Evolutionary conservation across 2,113 vertebrate genomes (phyloP).

Genomic region (Syrmaticus mikado): DNA sequence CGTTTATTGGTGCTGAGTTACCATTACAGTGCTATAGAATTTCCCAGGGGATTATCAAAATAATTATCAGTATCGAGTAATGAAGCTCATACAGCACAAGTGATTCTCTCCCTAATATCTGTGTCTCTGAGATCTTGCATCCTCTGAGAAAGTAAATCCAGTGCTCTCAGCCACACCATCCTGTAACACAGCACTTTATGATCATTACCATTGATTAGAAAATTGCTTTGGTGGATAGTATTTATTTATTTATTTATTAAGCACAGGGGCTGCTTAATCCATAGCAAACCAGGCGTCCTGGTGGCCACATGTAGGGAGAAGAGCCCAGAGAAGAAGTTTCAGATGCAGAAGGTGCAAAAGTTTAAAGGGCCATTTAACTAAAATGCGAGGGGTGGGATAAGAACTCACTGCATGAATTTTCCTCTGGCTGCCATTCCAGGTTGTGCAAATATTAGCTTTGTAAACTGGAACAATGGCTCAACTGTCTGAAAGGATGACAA

Average conservation of each 20-base stretch:
- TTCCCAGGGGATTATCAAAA: constrained; percentile 14
- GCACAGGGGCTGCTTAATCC: not conserved
- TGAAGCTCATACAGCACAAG: not conserved
- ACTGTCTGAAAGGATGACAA: constrained; percentile 55
- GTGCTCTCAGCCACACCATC: not conserved
- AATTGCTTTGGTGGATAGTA: not conserved
- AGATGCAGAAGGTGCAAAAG: not conserved
- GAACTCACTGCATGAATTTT: not conserved
- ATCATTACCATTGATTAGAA: not conserved
- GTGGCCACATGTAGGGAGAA: not conserved
- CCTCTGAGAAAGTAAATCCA: not conserved
- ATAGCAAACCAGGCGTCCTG: not conserved
- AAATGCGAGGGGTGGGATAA: not conserved
- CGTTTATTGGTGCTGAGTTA: not conserved
- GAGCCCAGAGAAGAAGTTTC: not conserved
- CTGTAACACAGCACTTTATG: not conserved
- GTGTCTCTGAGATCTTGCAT: not conserved
- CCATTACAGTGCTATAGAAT: not conserved
- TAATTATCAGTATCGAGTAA: not conserved
- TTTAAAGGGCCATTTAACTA: constrained; percentile 24
- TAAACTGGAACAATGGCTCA: constrained; percentile 31
- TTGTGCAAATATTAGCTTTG: constrained; percentile 53
- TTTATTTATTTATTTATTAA: not conserved
- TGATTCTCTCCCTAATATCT: not conserved
- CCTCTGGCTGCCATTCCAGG: constrained; percentile 32